Conservation (phyloP, 2,888 invertebrate genomes). For the Chelonus formosanus region DNA sequence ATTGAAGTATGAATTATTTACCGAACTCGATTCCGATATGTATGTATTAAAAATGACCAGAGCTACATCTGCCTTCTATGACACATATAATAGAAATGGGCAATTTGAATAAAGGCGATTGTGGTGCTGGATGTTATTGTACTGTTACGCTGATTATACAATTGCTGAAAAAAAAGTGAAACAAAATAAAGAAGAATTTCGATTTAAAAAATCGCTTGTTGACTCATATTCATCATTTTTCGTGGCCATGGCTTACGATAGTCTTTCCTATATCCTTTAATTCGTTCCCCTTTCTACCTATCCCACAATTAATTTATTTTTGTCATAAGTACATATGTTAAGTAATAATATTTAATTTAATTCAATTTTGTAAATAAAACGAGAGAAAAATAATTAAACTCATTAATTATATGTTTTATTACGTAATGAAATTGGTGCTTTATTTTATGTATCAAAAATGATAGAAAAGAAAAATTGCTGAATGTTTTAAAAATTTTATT, state of each 20-base stretch:
- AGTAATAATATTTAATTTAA: no score
- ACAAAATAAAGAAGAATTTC: constrained; percentile 61
- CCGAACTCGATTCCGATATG: constrained; percentile 49
- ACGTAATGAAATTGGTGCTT: no score
- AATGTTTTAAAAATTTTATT: no score
- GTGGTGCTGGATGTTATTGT: constrained; percentile 62
- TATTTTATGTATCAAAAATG: no score
- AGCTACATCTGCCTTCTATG: constrained; percentile 51
- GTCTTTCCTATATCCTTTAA: constrained; percentile 39
- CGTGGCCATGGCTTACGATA: constrained; percentile 49
- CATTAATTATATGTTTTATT: no score
- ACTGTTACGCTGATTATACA: constrained; percentile 64
- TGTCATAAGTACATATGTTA: no score
- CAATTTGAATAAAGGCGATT: constrained; percentile 52
- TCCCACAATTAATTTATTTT: neutral
- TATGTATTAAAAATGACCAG: constrained; percentile 58
- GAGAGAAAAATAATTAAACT: no score
- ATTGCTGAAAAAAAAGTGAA: constrained; percentile 59
- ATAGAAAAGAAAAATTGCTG: no score
- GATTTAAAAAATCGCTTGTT: constrained; percentile 50
- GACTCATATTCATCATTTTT: constrained; percentile 55
- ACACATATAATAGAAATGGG: constrained; percentile 29
- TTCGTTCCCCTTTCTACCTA: constrained; percentile 1
- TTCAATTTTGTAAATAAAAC: no score
- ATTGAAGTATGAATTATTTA: constrained; percentile 55